Percentiles rank a stretch among this genome's conserved stretches.
These are phyloP conservation scores for Cardiocondyla obscurior DNA, from an alignment of 1,140 invertebrate genomes.

Conservation along the genomic window DNA sequence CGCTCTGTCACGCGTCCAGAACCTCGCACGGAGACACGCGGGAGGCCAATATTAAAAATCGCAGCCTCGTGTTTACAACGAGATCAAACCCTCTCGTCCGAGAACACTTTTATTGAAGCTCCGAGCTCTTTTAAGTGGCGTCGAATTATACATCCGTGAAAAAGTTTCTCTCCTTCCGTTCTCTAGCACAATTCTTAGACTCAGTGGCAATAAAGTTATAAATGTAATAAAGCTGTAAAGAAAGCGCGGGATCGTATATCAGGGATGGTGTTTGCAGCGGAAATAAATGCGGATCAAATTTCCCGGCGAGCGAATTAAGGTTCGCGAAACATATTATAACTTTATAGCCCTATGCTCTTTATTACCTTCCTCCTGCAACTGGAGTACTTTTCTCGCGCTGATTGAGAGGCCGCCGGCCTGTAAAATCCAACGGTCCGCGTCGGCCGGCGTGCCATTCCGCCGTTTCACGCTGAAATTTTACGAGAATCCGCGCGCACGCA, in stretches of 20 bases:
- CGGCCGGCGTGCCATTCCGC: not conserved
- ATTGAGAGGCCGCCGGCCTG: constrained; percentile 52
- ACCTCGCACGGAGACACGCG: not conserved
- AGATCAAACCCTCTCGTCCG: not conserved
- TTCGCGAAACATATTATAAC: constrained; percentile 22
- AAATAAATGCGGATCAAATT: constrained; percentile 21
- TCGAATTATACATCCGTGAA: constrained; percentile 6
- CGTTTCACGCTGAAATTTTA: constrained; percentile 52
- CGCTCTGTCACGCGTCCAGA: not conserved
- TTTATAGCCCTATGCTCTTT: constrained; percentile 24
- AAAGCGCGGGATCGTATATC: not conserved
- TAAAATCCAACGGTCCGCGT: constrained; percentile 44
- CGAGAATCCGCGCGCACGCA: not conserved
- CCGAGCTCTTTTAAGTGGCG: not conserved
- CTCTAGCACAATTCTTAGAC: not conserved
- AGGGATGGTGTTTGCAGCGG: not conserved
- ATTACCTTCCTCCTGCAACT: not conserved
- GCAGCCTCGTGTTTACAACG: not conserved
- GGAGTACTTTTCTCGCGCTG: constrained; percentile 26
- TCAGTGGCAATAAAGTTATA: not conserved
- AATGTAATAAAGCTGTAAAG: constrained; percentile 4
- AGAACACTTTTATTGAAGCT: not conserved
- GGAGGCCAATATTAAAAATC: not conserved
- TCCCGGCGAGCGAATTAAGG: not conserved
- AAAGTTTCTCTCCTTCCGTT: not conserved